A percentile compares a stretch with the other conserved stretches of the same genome.
Conservation (phyloP, 1,140 invertebrate genomes). For the Drosophila leontia region DNA sequence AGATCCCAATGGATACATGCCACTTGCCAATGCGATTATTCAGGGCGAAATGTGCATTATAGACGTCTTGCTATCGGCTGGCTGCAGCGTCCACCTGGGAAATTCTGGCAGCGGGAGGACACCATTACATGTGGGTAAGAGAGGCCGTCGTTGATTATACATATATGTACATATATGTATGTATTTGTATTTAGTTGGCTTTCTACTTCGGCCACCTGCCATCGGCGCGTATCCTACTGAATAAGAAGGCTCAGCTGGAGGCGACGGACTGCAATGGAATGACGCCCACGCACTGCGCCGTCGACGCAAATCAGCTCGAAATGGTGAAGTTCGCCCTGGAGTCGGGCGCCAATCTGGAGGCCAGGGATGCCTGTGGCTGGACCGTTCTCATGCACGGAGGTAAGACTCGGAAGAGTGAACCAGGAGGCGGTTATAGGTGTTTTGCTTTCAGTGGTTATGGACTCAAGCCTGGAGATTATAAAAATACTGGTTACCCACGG, state of each 20-base stretch:
- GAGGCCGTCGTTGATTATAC: no score
- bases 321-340: conserved; percentile 80
- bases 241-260: conserved; percentile 76
- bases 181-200: conserved; percentile 52
- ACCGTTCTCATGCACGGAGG: conserved; percentile 77
- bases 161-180: background rate
- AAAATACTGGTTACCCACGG: conserved; percentile 73
- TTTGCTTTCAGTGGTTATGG: conserved; percentile 69
- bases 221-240: conserved; percentile 76
- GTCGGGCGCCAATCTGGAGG: conserved; percentile 71
- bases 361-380: conserved; percentile 73
- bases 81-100: conserved; percentile 75
- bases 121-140: conserved; percentile 68
- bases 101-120: conserved; percentile 65
- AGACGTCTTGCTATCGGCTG: conserved; percentile 73
- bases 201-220: conserved; percentile 78
- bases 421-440: conserved; percentile 2
- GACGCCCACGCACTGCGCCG: conserved; percentile 79
- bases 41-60: conserved; percentile 76
- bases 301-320: conserved; percentile 77
- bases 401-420: background rate
- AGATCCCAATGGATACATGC: conserved; percentile 71
- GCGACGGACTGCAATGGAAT: conserved; percentile 72
- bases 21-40: conserved; percentile 79
- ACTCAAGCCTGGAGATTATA: conserved; percentile 67